Base-by-base conservation (phyloP, 1,140 invertebrate species). In the Archivesica marissinica region DNA sequence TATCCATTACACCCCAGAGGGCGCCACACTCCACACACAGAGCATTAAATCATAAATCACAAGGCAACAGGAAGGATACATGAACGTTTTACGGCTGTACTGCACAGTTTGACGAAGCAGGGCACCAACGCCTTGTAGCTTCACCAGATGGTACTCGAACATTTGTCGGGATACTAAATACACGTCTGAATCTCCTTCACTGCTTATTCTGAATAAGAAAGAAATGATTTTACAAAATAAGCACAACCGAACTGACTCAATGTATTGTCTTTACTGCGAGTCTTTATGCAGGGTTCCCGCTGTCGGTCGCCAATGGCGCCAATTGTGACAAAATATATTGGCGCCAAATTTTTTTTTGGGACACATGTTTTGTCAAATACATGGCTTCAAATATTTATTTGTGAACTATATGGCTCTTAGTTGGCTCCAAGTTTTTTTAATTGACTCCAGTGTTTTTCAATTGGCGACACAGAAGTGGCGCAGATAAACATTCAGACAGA, bases 141-240 rank as follows among this genome's bases (percentile, higher is more conserved):
- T 30, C 0, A 79, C 59, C 20, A 79, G 77, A 7, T 79, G 59
- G 44, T 79, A 68, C 28, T 79, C 54, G 9, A 79, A 4, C 2
- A 64, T 33, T 30, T 79, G 77, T 1, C 39, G 41, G n/a, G 77
- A 79, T 50, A 44, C 13, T 33, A 79, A 68, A 47, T 68, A 79
- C 11, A 50, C 17, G 11, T 61, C 54, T 35, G 56, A 28, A 4
- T 79, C 68, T 50, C 35, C 28, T 33, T 44, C 25, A 30, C 4
- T 23, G 0, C 1, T 13, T 17, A 50, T 0, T 17, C 68, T 72
- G 41, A 23, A 50, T 50, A 11, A 70, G 25, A 52, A 52, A 4
- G 25, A 52, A 20, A 52, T 4, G 17, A 9, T 47, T 11, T 47
- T 47, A 9, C 7, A 47, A 47, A 47, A 47, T 47, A 9, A 9